Conservation (phyloP, 2,113 vertebrate species). For the Felis catus region DNA sequence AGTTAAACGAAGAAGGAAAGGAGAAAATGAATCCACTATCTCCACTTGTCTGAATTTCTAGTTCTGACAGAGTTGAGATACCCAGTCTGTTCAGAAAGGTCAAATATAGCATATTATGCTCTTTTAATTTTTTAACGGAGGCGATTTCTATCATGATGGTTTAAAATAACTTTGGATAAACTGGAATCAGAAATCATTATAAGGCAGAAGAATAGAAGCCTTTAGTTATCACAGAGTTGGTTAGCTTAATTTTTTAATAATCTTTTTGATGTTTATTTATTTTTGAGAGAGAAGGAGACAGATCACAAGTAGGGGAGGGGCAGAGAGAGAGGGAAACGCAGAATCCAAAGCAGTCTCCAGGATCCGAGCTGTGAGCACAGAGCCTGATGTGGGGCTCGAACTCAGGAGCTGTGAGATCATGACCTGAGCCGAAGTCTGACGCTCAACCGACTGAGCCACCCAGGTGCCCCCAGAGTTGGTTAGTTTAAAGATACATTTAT, state of each 20-base stretch:
- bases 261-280: too few species aligned
- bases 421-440: too few species aligned
- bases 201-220: not conserved
- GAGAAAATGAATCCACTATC: not conserved
- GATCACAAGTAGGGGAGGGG: too few species aligned
- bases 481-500: not conserved
- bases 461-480: not conserved
- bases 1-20: not conserved
- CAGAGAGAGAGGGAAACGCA: too few species aligned
- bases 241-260: not conserved
- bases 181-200: not conserved
- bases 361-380: too few species aligned
- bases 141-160: not conserved
- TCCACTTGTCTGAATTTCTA: not conserved
- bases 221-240: not conserved
- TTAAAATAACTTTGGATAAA: conserved; percentile 12
- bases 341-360: too few species aligned
- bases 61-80: not conserved
- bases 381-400: too few species aligned
- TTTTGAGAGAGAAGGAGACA: too few species aligned
- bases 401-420: too few species aligned
- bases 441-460: too few species aligned
- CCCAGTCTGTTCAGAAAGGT: not conserved
- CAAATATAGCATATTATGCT: not conserved
- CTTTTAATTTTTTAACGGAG: not conserved